phyloP scores from a whole-genome alignment of 2,888 invertebrate species.

The Drosophila trichaetosa region DNA sequence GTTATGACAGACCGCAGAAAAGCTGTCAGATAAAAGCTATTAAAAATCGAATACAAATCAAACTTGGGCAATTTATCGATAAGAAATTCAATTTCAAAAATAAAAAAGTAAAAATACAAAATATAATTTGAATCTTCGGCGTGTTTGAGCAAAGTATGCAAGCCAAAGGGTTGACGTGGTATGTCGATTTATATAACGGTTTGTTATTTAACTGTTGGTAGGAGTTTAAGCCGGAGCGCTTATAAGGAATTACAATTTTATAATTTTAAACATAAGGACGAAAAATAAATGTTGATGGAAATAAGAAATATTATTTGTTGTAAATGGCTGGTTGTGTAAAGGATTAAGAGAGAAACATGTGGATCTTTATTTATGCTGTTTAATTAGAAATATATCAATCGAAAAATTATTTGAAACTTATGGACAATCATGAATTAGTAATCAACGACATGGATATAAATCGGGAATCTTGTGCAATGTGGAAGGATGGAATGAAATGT shows the following conservation, averaged over 20 bases:
- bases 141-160: no score
- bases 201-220: no score
- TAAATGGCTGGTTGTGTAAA: not conserved
- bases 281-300: not conserved
- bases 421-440: not conserved
- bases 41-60: not conserved
- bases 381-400: not conserved
- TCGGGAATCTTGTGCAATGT: not conserved
- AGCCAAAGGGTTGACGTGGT: no score
- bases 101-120: not conserved
- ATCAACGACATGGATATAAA: not conserved
- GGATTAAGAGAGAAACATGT: not conserved
- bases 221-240: not conserved
- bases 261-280: not conserved
- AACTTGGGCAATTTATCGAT: not conserved
- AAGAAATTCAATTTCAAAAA: not conserved
- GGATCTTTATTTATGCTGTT: not conserved
- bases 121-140: not conserved
- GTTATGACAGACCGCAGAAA: not conserved
- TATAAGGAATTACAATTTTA: not conserved
- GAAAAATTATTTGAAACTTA: not conserved
- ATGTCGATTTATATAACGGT: no score
- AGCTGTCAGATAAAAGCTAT: not conserved
- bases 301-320: not conserved
- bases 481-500: not conserved